phyloP scores from a whole-genome alignment of 2,113 vertebrate species.

The Hippoglossus stenolepis region DNA sequence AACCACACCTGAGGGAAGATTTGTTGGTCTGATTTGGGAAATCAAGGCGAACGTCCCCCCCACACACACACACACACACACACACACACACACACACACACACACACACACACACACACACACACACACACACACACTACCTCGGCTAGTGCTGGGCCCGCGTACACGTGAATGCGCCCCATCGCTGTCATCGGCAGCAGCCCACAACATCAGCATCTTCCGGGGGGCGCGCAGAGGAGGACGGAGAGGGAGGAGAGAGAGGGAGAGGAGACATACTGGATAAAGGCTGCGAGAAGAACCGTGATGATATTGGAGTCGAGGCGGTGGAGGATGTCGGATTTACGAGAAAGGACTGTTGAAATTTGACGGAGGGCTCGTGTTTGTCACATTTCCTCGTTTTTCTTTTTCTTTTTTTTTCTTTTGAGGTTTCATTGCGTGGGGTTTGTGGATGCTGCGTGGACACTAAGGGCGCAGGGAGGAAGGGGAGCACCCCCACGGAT shows the following conservation, averaged over 20 bases:
- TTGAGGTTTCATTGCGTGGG: neutral
- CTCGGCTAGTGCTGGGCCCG: conserved; percentile 23
- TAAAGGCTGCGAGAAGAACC: conserved; percentile 66
- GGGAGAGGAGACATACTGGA: conserved; percentile 56
- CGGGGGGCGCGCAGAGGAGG: conserved; percentile 60
- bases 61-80: too few species aligned
- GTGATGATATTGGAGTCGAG: conserved; percentile 79
- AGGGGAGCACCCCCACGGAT: conserved; percentile 64
- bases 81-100: too few species aligned
- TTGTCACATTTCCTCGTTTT: conserved; percentile 4
- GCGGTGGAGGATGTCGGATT: conserved; percentile 74
- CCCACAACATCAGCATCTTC: conserved; percentile 79
- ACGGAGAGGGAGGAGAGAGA: conserved; percentile 38
- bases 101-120: too few species aligned
- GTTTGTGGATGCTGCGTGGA: conserved; percentile 42
- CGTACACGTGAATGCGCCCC: conserved; percentile 57
- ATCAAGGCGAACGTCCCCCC: too few species aligned
- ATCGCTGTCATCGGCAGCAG: conserved; percentile 69
- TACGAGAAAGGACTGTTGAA: conserved; percentile 67
- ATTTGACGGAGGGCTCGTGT: conserved; percentile 63
- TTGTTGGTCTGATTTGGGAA: too few species aligned
- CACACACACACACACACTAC: too few species aligned
- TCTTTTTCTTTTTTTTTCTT: conserved; percentile 10
- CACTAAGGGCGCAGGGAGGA: conserved; percentile 36
- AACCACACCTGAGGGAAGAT: conserved; percentile 9